These are phyloP conservation scores for Aldrovandia affinis DNA, from an alignment of 2,797 vertebrate genomes.

Conservation along the genomic window DNA sequence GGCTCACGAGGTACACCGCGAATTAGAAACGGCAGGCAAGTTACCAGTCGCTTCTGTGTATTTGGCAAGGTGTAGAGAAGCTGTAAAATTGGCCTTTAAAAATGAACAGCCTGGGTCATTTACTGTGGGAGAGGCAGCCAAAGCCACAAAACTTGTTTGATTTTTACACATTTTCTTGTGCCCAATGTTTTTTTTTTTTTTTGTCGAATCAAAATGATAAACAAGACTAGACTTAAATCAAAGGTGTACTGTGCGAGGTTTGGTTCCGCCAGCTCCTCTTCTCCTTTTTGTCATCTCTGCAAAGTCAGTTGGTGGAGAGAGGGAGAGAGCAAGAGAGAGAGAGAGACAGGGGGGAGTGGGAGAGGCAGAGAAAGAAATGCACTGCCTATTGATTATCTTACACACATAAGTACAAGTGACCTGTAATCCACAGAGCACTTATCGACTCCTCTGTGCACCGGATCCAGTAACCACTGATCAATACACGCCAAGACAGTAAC, in stretches of 20 bases:
- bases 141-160: constrained; percentile 13
- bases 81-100: constrained; percentile 23
- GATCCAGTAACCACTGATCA: constrained; percentile 79
- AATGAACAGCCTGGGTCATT: neutral
- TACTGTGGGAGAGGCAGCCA: neutral
- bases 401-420: constrained; percentile 81
- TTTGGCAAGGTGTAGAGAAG: constrained; percentile 28
- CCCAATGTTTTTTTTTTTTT: too few species aligned
- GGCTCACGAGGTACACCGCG: constrained; percentile 31
- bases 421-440: constrained; percentile 84
- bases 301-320: constrained; percentile 60
- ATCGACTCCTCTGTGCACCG: constrained; percentile 78
- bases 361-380: constrained; percentile 65
- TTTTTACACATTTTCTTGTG: neutral
- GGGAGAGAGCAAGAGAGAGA: constrained; percentile 48
- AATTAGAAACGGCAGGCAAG: neutral
- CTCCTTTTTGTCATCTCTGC: constrained; percentile 62
- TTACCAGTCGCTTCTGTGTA: neutral
- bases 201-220: neutral
- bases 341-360: constrained; percentile 51
- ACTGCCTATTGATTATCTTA: constrained; percentile 83
- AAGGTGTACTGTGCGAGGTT: neutral
- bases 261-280: constrained; percentile 24
- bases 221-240: neutral
- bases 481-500: constrained; percentile 73